Conservation (phyloP, 2,113 vertebrate genomes). For the Muntiacus muntjak region DNA sequence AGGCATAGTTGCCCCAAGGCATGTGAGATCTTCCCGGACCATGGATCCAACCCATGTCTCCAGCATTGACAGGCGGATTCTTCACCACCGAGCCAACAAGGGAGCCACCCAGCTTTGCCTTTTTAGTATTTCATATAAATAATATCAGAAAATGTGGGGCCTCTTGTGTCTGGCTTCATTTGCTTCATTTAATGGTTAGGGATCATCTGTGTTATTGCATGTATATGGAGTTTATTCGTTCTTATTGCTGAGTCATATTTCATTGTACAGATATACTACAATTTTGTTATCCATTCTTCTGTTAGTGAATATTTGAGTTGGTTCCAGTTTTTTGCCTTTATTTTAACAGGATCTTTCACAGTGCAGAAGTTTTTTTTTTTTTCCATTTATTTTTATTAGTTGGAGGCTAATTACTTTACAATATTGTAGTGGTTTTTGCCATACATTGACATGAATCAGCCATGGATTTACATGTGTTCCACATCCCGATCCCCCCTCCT, state of each 20-base stretch:
- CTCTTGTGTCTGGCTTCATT: background rate
- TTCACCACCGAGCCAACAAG: background rate
- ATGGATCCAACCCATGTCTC: background rate
- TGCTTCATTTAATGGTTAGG: background rate
- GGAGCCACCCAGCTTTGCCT: background rate
- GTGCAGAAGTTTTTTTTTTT: background rate
- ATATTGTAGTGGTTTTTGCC: too few species aligned
- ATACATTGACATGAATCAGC: too few species aligned
- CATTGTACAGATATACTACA: background rate
- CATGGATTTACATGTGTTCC: too few species aligned
- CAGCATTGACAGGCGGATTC: background rate
- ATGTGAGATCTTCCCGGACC: background rate
- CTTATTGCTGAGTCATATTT: background rate
- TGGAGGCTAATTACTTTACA: too few species aligned
- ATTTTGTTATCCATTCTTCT: background rate
- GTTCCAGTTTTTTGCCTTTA: background rate
- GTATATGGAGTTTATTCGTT: background rate
- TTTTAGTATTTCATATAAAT: background rate
- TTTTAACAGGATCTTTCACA: background rate
- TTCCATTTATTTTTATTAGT: too few species aligned
- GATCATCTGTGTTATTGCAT: background rate
- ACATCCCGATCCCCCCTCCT: too few species aligned
- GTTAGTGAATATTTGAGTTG: background rate
- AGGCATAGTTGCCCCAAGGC: background rate
- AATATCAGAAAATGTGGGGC: background rate